phyloP scores from a whole-genome alignment of 64 coral and sea anemone genomes.

The Stichodactyla helianthus region DNA sequence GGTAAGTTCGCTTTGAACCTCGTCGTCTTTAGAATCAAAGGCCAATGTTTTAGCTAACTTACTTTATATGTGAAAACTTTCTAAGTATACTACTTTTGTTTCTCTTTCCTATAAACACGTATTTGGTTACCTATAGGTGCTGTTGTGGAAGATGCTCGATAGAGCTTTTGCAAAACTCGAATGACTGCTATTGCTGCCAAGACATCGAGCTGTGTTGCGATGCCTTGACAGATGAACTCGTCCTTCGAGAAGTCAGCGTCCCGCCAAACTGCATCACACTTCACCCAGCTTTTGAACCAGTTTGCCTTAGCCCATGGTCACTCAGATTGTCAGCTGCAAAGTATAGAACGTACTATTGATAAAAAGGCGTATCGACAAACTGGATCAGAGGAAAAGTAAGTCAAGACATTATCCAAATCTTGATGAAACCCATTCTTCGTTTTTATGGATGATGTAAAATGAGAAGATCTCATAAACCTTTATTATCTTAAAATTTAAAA shows the following conservation, averaged over 20 bases:
- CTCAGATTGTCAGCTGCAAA: not conserved
- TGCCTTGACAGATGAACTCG: not conserved
- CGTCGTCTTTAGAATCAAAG: not conserved
- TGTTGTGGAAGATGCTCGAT: not conserved
- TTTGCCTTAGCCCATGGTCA: conserved; percentile 15
- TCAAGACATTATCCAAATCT: not conserved
- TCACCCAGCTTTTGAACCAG: conserved; percentile 24
- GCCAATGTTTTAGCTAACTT: not conserved
- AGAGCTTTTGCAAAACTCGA: not conserved
- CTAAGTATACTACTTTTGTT: not conserved
- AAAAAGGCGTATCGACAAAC: conserved; percentile 3
- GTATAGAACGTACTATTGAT: not conserved
- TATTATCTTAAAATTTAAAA: too few relatives aligned
- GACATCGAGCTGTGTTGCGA: not conserved
- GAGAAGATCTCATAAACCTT: too few relatives aligned
- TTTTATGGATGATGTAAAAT: too few relatives aligned
- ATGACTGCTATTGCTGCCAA: not conserved
- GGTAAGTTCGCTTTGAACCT: conserved; percentile 22
- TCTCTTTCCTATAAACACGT: not conserved
- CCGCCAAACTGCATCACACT: conserved; percentile 12
- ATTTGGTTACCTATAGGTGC: not conserved
- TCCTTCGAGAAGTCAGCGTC: not conserved
- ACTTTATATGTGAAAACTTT: not conserved
- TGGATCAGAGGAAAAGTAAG: not conserved
- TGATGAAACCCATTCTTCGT: too few relatives aligned